These are phyloP conservation scores for Gambelia wislizenii DNA, from an alignment of 2,797 vertebrate species.

Conservation along the genomic window DNA sequence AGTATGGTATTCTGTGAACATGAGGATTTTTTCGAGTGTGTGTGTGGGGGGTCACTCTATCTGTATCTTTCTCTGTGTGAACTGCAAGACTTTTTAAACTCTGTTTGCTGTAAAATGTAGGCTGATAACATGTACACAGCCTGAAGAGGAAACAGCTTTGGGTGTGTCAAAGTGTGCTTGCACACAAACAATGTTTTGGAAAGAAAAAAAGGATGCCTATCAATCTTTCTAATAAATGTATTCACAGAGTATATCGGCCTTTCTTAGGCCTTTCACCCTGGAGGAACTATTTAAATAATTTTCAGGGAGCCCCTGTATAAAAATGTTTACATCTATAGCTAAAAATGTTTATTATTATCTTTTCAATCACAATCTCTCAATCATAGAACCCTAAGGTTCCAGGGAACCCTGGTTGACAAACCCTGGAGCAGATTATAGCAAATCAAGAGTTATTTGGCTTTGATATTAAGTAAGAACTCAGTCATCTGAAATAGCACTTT, in stretches of 20 bases:
- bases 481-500: constrained; percentile 52
- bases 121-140: not conserved
- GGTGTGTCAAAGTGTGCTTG: not conserved
- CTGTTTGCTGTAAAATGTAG: not conserved
- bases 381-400: no score
- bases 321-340: no score
- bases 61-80: not conserved
- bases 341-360: no score
- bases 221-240: not conserved
- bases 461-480: constrained; percentile 47
- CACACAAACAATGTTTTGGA: not conserved
- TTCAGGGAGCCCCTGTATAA: no score
- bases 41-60: not conserved
- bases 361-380: no score
- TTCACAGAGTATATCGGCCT: no score
- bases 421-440: not conserved
- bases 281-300: no score
- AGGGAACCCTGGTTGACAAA: no score
- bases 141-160: not conserved
- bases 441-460: constrained; percentile 48
- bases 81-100: not conserved
- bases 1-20: no score
- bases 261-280: no score
- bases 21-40: no score
- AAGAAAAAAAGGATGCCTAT: not conserved